Evolutionary conservation across 2,797 vertebrate species (phyloP).

Genomic region (Tadarida brasiliensis): DNA sequence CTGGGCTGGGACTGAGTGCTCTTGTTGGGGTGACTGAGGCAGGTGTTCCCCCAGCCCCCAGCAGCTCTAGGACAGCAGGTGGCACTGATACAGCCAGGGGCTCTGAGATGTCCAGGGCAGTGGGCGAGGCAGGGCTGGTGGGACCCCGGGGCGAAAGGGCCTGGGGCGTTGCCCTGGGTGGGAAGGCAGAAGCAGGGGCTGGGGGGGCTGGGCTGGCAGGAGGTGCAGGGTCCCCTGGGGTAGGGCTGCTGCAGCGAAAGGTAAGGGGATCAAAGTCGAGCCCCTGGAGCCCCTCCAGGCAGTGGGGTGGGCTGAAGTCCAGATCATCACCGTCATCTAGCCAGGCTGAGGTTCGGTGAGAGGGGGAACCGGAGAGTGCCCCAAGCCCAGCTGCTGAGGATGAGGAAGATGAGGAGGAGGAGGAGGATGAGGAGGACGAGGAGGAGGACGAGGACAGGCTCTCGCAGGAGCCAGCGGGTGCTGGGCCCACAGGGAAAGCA

Average conservation of each 20-base stretch:
- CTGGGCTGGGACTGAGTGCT: slow-evolving; percentile 77
- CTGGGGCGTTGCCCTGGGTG: slow-evolving; percentile 68
- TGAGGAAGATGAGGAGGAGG: background rate
- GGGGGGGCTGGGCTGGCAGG: slow-evolving; percentile 80
- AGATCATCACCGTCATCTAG: slow-evolving; percentile 88
- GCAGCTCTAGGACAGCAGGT: slow-evolving; percentile 89
- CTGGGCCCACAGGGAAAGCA: slow-evolving; percentile 87
- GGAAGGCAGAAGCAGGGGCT: slow-evolving; percentile 76
- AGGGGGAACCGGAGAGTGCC: slow-evolving; percentile 72
- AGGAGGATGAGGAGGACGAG: background rate
- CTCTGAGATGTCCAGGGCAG: slow-evolving; percentile 88
- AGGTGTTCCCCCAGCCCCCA: slow-evolving; percentile 86
- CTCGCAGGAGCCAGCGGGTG: slow-evolving; percentile 88
- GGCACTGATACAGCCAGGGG: slow-evolving; percentile 89
- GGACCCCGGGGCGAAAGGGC: slow-evolving; percentile 78
- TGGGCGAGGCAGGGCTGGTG: slow-evolving; percentile 80
- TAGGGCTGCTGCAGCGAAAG: slow-evolving; percentile 88
- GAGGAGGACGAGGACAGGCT: slow-evolving; percentile 87
- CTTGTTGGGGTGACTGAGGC: slow-evolving; percentile 72
- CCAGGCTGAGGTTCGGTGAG: slow-evolving; percentile 85
- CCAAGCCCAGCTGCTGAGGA: slow-evolving; percentile 82
- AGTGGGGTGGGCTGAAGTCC: slow-evolving; percentile 89
- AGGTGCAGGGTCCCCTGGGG: slow-evolving; percentile 83
- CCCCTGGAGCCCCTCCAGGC: slow-evolving; percentile 83
- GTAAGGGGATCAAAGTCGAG: slow-evolving; percentile 86